phyloP scores from a whole-genome alignment of 2,797 vertebrate genomes.

The Aythya fuligula region DNA sequence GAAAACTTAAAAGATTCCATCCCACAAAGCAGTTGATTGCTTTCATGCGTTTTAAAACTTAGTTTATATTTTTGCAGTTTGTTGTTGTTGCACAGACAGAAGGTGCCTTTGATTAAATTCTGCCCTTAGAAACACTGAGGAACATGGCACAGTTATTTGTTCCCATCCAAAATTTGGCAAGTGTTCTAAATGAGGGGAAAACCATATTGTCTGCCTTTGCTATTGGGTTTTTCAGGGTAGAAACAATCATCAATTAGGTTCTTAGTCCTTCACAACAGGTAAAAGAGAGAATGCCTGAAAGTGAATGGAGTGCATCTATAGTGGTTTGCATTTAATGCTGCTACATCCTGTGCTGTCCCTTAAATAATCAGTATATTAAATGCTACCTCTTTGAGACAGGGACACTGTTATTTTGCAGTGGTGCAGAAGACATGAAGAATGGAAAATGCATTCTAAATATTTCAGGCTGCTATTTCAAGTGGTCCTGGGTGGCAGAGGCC shows the following conservation, averaged over 20 bases:
- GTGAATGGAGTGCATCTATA: background rate
- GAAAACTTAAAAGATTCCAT: rapidly evolving
- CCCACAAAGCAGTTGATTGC: background rate
- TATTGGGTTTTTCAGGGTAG: background rate
- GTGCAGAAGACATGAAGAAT: background rate
- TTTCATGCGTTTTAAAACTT: background rate
- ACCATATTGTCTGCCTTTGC: background rate
- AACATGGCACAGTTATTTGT: background rate
- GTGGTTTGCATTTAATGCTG: background rate
- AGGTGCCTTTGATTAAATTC: background rate
- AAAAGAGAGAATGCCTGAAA: background rate
- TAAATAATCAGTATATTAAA: background rate
- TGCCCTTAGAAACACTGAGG: background rate
- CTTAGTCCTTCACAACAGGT: background rate
- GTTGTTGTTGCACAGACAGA: background rate
- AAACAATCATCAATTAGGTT: background rate
- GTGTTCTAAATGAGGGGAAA: background rate
- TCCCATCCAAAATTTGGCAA: background rate
- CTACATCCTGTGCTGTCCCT: background rate
- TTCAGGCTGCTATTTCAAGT: background rate
- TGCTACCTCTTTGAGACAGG: background rate
- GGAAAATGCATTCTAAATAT: background rate
- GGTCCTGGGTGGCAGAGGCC: background rate
- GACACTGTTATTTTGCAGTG: background rate
- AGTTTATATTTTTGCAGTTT: background rate